Conservation (phyloP, 2,888 invertebrate genomes). For the Pyrrhia umbra region DNA sequence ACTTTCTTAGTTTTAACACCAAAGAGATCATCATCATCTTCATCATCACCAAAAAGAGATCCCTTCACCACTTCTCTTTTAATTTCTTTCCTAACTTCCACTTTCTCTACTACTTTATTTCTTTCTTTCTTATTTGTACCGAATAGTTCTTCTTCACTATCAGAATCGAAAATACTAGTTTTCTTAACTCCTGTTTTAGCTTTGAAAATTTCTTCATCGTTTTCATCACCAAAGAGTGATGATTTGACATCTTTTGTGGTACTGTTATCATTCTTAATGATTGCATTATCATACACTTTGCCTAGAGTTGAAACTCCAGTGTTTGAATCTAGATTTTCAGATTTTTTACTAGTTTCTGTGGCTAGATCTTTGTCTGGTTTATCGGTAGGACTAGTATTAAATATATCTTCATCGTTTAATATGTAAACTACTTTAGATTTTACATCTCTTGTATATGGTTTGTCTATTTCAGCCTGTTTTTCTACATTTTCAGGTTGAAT, state of each 20-base stretch:
- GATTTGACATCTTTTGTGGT: slow-evolving; percentile 60
- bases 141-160: slow-evolving; percentile 82
- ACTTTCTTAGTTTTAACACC: slow-evolving; percentile 69
- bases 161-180: slow-evolving; percentile 76
- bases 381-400: slow-evolving; percentile 63
- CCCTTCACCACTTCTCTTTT: slow-evolving; percentile 63
- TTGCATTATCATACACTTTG: slow-evolving; percentile 33
- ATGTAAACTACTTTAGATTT: slow-evolving; percentile 83
- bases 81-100: slow-evolving; percentile 59
- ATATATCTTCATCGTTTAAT: slow-evolving; percentile 85
- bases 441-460: slow-evolving; percentile 47
- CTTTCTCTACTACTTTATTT: slow-evolving; percentile 45
- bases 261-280: slow-evolving; percentile 16
- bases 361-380: slow-evolving; percentile 11
- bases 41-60: slow-evolving; percentile 81
- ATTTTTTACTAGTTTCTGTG: slow-evolving; percentile 9
- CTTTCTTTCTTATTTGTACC: slow-evolving; percentile 49
- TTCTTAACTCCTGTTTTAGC: slow-evolving; percentile 62
- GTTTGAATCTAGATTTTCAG: slow-evolving; percentile 36
- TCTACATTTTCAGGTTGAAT: background rate
- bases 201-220: slow-evolving; percentile 77
- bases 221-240: slow-evolving; percentile 76
- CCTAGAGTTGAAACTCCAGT: slow-evolving; percentile 47
- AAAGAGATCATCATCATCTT: slow-evolving; percentile 81
- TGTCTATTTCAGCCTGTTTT: slow-evolving; percentile 16